Percentiles rank a stretch among this genome's conserved stretches.
phyloP scores from a whole-genome alignment of 2,113 vertebrate species.

The Cheilinus undulatus region DNA sequence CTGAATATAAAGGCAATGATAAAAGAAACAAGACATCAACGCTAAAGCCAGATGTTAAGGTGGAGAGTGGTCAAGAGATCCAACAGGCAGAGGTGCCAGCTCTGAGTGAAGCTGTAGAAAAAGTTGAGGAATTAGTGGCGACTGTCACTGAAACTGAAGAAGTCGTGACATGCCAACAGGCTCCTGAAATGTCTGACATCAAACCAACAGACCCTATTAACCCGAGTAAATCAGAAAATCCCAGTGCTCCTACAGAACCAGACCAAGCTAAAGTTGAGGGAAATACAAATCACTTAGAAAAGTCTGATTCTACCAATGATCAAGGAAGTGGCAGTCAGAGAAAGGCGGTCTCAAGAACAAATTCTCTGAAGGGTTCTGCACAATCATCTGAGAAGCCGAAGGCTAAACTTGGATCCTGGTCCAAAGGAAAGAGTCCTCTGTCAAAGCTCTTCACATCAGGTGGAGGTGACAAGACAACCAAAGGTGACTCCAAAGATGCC shows the following conservation, averaged over 20 bases:
- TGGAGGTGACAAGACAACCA: slow-evolving; percentile 67
- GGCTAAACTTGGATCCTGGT: slow-evolving; percentile 64
- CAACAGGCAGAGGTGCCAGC: not conserved
- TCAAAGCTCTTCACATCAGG: slow-evolving; percentile 80
- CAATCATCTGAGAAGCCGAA: slow-evolving; percentile 64
- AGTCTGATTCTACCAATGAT: not conserved
- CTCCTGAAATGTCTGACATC: slow-evolving; percentile 7
- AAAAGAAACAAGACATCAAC: slow-evolving; percentile 1
- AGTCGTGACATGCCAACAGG: slow-evolving; percentile 6
- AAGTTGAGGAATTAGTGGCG: slow-evolving; percentile 6
- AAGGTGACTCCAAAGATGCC: slow-evolving; percentile 53
- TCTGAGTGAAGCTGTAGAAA: not conserved
- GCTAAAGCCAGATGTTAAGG: not conserved
- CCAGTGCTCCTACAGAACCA: not conserved
- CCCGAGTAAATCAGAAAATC: slow-evolving; percentile 15
- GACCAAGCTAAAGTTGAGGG: slow-evolving; percentile 10
- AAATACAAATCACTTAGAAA: slow-evolving; percentile 17
- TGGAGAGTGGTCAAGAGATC: slow-evolving; percentile 25
- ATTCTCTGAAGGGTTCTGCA: slow-evolving; percentile 37
- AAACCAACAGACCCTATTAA: not conserved
- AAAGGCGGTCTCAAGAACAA: slow-evolving; percentile 50
- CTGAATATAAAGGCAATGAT: slow-evolving; percentile 6
- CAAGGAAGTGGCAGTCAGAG: slow-evolving; percentile 23
- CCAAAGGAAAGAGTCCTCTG: slow-evolving; percentile 83
- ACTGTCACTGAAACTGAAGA: slow-evolving; percentile 31